These are phyloP conservation scores for Helarctos malayanus DNA, from an alignment of 2,797 vertebrate species.

Conservation along the genomic window DNA sequence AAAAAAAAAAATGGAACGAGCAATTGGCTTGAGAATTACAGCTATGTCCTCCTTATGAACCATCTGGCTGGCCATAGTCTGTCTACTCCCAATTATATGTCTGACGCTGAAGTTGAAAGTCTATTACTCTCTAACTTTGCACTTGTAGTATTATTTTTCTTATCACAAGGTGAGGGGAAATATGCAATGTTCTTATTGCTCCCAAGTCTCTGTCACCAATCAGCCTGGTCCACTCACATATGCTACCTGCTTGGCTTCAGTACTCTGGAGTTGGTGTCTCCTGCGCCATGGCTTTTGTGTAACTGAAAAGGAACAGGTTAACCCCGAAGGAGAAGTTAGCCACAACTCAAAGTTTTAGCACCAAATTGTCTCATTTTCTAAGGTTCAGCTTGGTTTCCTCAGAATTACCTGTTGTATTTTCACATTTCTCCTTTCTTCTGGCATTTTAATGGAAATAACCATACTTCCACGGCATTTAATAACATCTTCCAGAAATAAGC, in stretches of 20 bases:
- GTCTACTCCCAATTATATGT: background rate
- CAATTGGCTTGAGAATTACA: background rate
- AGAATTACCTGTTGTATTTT: slow-evolving; percentile 43
- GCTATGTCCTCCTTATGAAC: background rate
- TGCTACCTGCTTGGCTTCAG: background rate
- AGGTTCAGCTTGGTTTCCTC: slow-evolving; percentile 52
- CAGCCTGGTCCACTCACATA: background rate
- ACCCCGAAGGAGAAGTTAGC: background rate
- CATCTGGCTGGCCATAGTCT: background rate
- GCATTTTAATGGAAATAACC: slow-evolving; percentile 67
- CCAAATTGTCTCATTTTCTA: slow-evolving; percentile 15
- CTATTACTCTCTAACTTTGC: background rate
- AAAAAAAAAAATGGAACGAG: background rate
- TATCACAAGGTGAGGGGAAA: background rate
- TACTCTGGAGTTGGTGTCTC: background rate
- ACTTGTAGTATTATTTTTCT: background rate
- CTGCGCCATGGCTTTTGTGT: too few species aligned
- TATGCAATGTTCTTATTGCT: background rate
- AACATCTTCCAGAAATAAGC: slow-evolving; percentile 73
- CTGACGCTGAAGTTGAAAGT: background rate
- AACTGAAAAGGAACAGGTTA: background rate
- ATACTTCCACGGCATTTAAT: slow-evolving; percentile 56
- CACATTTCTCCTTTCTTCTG: slow-evolving; percentile 62
- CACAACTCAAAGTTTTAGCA: background rate
- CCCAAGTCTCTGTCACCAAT: background rate